Percentiles rank a stretch among this genome's conserved stretches.
phyloP scores from a whole-genome alignment of 2,113 vertebrate species.

The Dascyllus trimaculatus region DNA sequence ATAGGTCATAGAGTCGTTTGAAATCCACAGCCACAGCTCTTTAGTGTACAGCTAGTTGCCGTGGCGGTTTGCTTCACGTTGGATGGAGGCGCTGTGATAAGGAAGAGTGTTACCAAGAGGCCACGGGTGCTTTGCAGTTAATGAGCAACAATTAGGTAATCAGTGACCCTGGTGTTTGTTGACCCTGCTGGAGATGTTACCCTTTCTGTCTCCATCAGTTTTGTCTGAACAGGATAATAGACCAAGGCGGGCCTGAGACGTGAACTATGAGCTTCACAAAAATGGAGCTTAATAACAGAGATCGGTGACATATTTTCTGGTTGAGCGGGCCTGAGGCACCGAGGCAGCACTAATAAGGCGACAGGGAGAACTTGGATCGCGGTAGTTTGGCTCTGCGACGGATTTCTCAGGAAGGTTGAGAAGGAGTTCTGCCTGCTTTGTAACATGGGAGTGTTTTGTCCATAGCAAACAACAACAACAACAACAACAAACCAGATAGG shows the following conservation, averaged over 20 bases:
- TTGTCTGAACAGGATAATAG: slow-evolving; percentile 50
- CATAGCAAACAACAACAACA: not conserved
- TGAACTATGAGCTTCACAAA: slow-evolving; percentile 40
- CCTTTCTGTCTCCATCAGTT: slow-evolving; percentile 14
- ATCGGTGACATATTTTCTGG: slow-evolving; percentile 67
- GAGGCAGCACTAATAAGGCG: slow-evolving; percentile 69
- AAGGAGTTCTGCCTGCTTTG: slow-evolving; percentile 10
- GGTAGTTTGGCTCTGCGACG: not conserved
- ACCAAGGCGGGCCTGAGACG: slow-evolving; percentile 16
- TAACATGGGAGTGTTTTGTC: slow-evolving; percentile 2
- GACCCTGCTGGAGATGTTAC: slow-evolving; percentile 23
- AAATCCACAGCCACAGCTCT: not conserved
- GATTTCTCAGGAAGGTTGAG: not conserved
- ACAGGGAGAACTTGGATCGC: slow-evolving; percentile 42
- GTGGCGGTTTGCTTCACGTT: not conserved
- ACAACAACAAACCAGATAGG: too few species aligned
- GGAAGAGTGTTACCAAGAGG: slow-evolving; percentile 26
- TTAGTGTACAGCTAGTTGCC: not conserved
- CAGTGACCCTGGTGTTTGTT: slow-evolving; percentile 53
- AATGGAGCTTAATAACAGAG: slow-evolving; percentile 59
- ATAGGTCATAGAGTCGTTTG: not conserved
- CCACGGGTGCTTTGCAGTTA: slow-evolving; percentile 58
- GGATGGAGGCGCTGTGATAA: slow-evolving; percentile 8
- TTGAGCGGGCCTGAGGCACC: slow-evolving; percentile 49
- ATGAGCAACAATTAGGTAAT: slow-evolving; percentile 74